Evolutionary conservation across 2,113 vertebrate species (phyloP), one percentile per base, ranked within the genome.

Genomic region (Lagopus muta): DNA sequence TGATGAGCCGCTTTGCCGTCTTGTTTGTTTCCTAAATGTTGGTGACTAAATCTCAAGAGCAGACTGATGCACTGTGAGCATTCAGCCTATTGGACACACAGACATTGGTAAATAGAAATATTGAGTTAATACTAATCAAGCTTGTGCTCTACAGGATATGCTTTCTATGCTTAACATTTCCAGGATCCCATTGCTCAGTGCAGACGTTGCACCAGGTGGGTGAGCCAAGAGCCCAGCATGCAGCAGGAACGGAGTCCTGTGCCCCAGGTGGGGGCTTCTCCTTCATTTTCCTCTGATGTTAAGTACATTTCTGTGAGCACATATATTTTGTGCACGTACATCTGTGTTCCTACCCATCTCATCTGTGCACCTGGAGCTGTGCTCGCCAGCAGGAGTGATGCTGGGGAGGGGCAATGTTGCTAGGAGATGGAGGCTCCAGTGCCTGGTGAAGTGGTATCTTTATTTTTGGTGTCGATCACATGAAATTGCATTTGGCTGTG

Each of bases 361-460:
- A 1, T 17, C 42, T 8, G 32, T 36, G 8, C 32, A 3, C 28
- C 6, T 3, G 30, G 69, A 89, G 88, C 58, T 66, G 88, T 25
- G 78, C 64, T 82, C 38, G 7, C n/a, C 70, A 72, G 78, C 67
- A 20, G 90, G 91, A 66, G 50, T 54, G 36, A 72, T 1, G 5
- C 78, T 84, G 89, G 58, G 78, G 67, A 71, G 92, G 86, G 93
- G 87, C 69, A 5, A 45, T 89, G 92, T 95, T 96, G 95, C 96
- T 96, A 96, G 89, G 95, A 94, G 92, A 96, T 92, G 91, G 77
- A 90, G 74, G 70, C 74, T 91, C 94, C 88, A 6, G 80, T 6
- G 72, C 86, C 89, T 96, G 94, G 70, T 77, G 54, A 90, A 92
- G 81, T 27, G 38, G 40, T 36, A 0, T 57, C 66, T 87, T 91